These are phyloP conservation scores for Isichthys henryi DNA, from an alignment of 2,113 vertebrate genomes.

Conservation along the genomic window DNA sequence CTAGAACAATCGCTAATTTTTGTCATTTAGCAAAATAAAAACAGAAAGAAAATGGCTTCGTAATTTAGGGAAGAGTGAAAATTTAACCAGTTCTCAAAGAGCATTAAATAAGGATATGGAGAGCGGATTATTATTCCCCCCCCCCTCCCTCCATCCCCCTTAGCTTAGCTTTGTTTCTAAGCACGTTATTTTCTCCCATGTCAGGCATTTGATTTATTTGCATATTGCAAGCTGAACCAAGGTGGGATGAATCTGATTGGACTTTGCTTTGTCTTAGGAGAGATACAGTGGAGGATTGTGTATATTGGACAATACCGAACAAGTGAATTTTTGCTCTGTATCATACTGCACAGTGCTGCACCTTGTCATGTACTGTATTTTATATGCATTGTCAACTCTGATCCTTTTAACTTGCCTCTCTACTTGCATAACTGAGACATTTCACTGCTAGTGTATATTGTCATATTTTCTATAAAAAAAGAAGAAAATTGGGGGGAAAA, in stretches of 20 bases:
- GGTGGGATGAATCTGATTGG: constrained; percentile 74
- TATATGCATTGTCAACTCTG: constrained; percentile 64
- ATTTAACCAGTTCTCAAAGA: constrained; percentile 61
- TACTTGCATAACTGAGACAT: constrained; percentile 61
- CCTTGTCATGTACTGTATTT: constrained; percentile 87
- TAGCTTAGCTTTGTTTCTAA: constrained; percentile 19
- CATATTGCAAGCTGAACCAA: constrained; percentile 61
- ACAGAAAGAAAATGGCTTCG: constrained; percentile 49
- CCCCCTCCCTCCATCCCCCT: constrained; percentile 6
- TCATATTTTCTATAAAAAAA: constrained; percentile 41
- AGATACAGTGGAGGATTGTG: constrained; percentile 65
- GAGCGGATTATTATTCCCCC: constrained; percentile 34
- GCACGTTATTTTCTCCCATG: constrained; percentile 34
- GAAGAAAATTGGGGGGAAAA: background rate
- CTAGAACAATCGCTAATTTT: constrained; percentile 77
- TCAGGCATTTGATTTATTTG: constrained; percentile 56
- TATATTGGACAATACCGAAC: constrained; percentile 64
- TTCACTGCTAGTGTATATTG: constrained; percentile 81
- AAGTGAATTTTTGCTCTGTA: constrained; percentile 72
- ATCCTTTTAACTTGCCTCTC: constrained; percentile 34
- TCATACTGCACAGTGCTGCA: constrained; percentile 75
- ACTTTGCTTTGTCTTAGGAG: constrained; percentile 77
- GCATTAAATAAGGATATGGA: constrained; percentile 40
- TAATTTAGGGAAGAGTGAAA: constrained; percentile 68
- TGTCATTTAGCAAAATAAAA: constrained; percentile 57